phyloP scores from a whole-genome alignment of 2,888 invertebrate genomes.

The Hemithea aestivaria region DNA sequence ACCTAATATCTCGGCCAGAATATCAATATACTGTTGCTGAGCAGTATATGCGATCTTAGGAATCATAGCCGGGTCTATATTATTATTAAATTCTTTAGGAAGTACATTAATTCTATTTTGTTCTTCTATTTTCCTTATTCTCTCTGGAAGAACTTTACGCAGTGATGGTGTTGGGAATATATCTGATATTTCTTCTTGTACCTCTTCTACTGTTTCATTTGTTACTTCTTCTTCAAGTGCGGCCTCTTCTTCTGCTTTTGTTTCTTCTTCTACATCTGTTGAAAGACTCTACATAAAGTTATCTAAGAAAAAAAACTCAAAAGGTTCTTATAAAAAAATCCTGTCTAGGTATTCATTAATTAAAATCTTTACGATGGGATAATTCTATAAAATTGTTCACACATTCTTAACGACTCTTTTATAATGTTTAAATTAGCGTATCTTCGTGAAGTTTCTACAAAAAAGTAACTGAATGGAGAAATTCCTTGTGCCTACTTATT shows the following conservation, averaged over 20 bases:
- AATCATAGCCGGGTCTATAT: conserved; percentile 51
- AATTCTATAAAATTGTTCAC: too few species aligned
- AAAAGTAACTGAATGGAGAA: too few species aligned
- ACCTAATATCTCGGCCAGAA: conserved; percentile 56
- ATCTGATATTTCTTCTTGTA: conserved; percentile 29
- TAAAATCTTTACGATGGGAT: too few species aligned
- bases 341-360: too few species aligned
- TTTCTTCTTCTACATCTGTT: conserved; percentile 3
- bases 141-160: conserved; percentile 50
- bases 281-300: too few species aligned
- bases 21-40: conserved; percentile 58
- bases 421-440: too few species aligned
- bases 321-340: too few species aligned
- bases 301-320: too few species aligned
- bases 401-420: too few species aligned
- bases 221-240: conserved; percentile 5
- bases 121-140: conserved; percentile 44
- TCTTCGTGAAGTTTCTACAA: too few species aligned
- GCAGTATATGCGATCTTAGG: conserved; percentile 54
- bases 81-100: conserved; percentile 49
- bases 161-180: conserved; percentile 61
- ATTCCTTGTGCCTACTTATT: too few species aligned
- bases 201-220: conserved; percentile 23
- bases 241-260: not conserved
- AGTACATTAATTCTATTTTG: conserved; percentile 58